A percentile compares a stretch with the other conserved stretches of the same genome.
These are phyloP conservation scores for Odobenus rosmarus DNA, from an alignment of 2,113 vertebrate species.

Conservation along the genomic window DNA sequence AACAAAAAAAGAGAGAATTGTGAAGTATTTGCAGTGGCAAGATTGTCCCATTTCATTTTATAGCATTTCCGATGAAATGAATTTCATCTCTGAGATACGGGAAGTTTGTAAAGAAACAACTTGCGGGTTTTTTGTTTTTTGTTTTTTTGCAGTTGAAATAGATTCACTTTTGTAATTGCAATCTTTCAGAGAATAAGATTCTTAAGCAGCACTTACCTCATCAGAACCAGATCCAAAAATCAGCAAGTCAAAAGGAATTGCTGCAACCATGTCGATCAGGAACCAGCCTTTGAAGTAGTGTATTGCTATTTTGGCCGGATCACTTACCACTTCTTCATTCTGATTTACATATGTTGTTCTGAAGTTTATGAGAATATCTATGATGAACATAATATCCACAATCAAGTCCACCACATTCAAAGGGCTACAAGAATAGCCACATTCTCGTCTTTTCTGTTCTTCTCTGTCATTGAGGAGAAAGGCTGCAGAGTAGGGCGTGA, in stretches of 20 bases:
- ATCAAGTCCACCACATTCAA: constrained; percentile 98
- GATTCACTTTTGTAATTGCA: constrained; percentile 32
- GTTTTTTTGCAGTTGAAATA: background rate
- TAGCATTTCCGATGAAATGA: constrained; percentile 60
- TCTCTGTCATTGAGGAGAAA: constrained; percentile 97
- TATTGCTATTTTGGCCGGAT: constrained; percentile 98
- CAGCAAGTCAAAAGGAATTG: constrained; percentile 99
- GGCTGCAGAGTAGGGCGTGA: constrained; percentile 98
- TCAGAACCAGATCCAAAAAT: constrained; percentile 99
- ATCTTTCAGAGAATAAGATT: constrained; percentile 61
- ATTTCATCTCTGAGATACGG: constrained; percentile 40
- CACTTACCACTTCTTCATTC: constrained; percentile 99
- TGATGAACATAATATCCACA: constrained; percentile 99
- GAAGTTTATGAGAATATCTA: constrained; percentile 99
- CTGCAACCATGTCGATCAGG: constrained; percentile 99
- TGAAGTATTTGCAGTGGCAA: constrained; percentile 43
- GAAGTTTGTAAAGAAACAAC: constrained; percentile 24
- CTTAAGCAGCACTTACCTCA: constrained; percentile 91
- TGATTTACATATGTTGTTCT: constrained; percentile 98
- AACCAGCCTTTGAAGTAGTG: constrained; percentile 99
- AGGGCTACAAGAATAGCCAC: constrained; percentile 98
- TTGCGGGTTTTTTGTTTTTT: background rate
- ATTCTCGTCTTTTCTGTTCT: constrained; percentile 95
- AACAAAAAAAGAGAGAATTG: constrained; percentile 37
- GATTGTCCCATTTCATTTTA: constrained; percentile 49